Base-by-base conservation (phyloP, 2,888 invertebrate genomes). In the Congeria kusceri region DNA sequence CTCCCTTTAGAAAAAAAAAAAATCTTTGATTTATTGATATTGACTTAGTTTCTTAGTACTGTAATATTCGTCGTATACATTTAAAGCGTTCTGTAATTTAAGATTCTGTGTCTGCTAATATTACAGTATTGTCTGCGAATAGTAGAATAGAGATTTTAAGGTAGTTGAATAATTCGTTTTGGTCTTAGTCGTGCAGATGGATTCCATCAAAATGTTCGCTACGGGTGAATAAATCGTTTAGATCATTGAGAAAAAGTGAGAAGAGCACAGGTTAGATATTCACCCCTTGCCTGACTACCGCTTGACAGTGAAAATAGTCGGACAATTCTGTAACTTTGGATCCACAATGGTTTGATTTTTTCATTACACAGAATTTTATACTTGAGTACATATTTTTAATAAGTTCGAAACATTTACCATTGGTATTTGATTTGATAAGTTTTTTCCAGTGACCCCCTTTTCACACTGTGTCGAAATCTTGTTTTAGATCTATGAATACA, bases 401-500 rank as follows among this genome's bases (percentile, higher is more conserved):
- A 4, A 73, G 18, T 7, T 29, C 32, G 9, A 61, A 73, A 53
- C 61, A 67, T 62, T 74, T 74, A 4, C 67, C 74, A 57, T 67
- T 67, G n/a, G 67, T 62, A 44, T 74, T 66, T 11, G 15, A 47
- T 11, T 1, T 44, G 27, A 67, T 27, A 9, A 74, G 44, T 74
- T 74, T 67, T 11, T 59, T 25, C 73, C 73, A 74, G 3, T 53
- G 20, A 1, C 67, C 62, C 20, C 20, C 9, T 63, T 67, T 67
- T 67, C 74, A 74, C 2, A 62, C 74, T 27, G 74, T 67, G 28
- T 74, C 67, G 28, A 74, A 74, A 0, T 53, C 67, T 53, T 67
- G 66, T 67, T 67, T 67, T n/a, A 67, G 56, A 28, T 74, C 74
- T 27, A 74, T 67, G 44, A 62, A 74, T 27, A 67, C 67, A 49